Evolutionary conservation across 37 sponge, comb jelly and placozoan species (phyloP).

Genomic region (Haliclona indistincta): DNA sequence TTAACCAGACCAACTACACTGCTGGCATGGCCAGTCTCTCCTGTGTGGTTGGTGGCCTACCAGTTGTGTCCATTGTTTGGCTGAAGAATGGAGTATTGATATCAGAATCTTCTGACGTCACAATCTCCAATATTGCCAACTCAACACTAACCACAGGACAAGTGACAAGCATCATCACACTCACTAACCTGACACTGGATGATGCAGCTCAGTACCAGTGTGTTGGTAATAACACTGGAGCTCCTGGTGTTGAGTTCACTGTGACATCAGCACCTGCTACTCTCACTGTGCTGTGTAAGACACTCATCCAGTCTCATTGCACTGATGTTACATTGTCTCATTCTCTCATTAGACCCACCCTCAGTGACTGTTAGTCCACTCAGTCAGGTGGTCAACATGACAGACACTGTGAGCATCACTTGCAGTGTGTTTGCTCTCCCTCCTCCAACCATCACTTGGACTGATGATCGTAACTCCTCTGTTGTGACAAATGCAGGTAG

Average conservation of each 20-base stretch:
- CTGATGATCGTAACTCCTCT: neutral
- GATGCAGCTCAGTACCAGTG: conserved; percentile 1
- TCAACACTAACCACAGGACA: neutral
- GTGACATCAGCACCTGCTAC: neutral
- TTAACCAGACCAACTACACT: neutral
- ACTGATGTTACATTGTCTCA: neutral
- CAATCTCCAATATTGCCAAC: neutral
- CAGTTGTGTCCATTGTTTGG: conserved; percentile 70
- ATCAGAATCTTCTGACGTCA: neutral
- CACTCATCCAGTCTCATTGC: neutral
- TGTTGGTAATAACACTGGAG: conserved; percentile 2
- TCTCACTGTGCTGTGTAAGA: conserved; percentile 1
- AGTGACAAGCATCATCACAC: neutral
- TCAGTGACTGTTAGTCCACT: neutral
- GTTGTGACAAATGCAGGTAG: too few species aligned
- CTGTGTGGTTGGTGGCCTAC: conserved; percentile 76
- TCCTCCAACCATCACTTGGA: neutral
- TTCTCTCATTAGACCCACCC: conserved; percentile 2
- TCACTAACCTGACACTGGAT: neutral
- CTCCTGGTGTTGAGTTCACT: neutral
- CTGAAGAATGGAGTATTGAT: conserved; percentile 37
- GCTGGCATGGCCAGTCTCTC: neutral
- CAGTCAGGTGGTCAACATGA: neutral
- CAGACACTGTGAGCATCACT: neutral
- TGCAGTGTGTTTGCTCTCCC: neutral